phyloP scores from a whole-genome alignment of 2,113 vertebrate species.

The Polypterus bichir region DNA sequence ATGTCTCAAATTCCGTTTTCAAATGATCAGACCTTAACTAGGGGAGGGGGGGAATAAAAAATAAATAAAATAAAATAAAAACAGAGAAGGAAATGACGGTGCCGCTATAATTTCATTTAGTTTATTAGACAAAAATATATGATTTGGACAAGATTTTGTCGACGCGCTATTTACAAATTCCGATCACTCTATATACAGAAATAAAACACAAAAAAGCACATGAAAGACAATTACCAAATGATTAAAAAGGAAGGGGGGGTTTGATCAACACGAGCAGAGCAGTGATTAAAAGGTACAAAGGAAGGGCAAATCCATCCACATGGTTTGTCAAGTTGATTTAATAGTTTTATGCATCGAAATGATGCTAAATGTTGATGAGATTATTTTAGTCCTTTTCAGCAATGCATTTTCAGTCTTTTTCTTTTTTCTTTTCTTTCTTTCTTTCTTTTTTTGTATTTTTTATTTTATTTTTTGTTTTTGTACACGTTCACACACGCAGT shows the following conservation, averaged over 20 bases:
- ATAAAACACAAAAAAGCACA: slow-evolving; percentile 66
- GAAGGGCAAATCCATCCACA: slow-evolving; percentile 65
- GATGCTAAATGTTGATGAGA: slow-evolving; percentile 54
- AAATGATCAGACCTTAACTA: too few species aligned
- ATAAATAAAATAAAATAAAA: too few species aligned
- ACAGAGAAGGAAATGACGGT: slow-evolving; percentile 4
- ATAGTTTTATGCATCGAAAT: slow-evolving; percentile 58
- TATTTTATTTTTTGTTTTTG: too few species aligned
- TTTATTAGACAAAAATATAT: slow-evolving; percentile 99
- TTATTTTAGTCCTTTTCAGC: slow-evolving; percentile 27
- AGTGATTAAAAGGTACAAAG: slow-evolving; percentile 64
- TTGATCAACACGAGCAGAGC: slow-evolving; percentile 53
- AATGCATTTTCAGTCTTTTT: slow-evolving; percentile 25
- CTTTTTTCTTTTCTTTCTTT: slow-evolving; percentile 40
- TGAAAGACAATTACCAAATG: slow-evolving; percentile 66
- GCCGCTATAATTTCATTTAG: slow-evolving; percentile 80
- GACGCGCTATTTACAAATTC: slow-evolving; percentile 94
- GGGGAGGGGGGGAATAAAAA: too few species aligned
- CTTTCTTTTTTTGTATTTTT: slow-evolving; percentile 29
- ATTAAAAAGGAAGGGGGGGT: slow-evolving; percentile 50
- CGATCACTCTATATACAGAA: slow-evolving; percentile 95
- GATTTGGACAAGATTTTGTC: slow-evolving; percentile 95
- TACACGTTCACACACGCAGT: slow-evolving; percentile 28
- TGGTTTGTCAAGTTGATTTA: slow-evolving; percentile 59
- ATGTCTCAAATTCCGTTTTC: too few species aligned